These are phyloP conservation scores for Drosophila demipolita DNA, from an alignment of 2,888 invertebrate species.

Conservation along the genomic window DNA sequence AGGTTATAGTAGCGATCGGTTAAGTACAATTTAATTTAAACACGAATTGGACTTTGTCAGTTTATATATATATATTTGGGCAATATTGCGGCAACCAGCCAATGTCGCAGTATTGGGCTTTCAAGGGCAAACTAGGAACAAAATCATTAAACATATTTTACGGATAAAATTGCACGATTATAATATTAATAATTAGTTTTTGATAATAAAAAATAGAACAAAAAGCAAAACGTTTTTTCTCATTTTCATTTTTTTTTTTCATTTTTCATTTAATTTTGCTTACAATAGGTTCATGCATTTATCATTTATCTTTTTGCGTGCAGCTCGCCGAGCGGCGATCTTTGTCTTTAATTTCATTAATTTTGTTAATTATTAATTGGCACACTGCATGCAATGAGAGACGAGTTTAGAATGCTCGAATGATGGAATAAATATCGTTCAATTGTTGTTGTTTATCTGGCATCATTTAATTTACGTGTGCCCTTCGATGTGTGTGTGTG, in stretches of 20 bases:
- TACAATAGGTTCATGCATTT: slow-evolving; percentile 21
- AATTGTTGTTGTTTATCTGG: slow-evolving; percentile 40
- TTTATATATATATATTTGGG: slow-evolving; percentile 23
- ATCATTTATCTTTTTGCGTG: slow-evolving; percentile 13
- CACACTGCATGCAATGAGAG: slow-evolving; percentile 59
- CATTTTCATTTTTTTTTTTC: not conserved
- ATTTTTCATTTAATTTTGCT: slow-evolving; percentile 43
- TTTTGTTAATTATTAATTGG: slow-evolving; percentile 44
- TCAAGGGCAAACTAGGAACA: not conserved
- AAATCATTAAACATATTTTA: not conserved
- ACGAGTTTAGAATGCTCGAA: slow-evolving; percentile 35
- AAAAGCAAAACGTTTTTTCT: slow-evolving; percentile 19
- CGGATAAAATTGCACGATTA: slow-evolving; percentile 29
- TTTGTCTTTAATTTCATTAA: not conserved
- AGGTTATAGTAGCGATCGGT: slow-evolving; percentile 44
- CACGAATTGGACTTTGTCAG: slow-evolving; percentile 20
- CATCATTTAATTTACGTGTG: slow-evolving; percentile 22
- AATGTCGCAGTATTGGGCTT: slow-evolving; percentile 66
- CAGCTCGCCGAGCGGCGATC: slow-evolving; percentile 16
- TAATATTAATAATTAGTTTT: slow-evolving; percentile 5
- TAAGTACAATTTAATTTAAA: slow-evolving; percentile 47
- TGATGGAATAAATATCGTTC: slow-evolving; percentile 69
- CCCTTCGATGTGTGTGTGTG: not conserved
- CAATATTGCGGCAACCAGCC: slow-evolving; percentile 75
- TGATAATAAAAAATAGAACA: slow-evolving; percentile 6